Evolutionary conservation across 2,888 invertebrate species (phyloP).

Genomic region (Pseudococcus viburni): DNA sequence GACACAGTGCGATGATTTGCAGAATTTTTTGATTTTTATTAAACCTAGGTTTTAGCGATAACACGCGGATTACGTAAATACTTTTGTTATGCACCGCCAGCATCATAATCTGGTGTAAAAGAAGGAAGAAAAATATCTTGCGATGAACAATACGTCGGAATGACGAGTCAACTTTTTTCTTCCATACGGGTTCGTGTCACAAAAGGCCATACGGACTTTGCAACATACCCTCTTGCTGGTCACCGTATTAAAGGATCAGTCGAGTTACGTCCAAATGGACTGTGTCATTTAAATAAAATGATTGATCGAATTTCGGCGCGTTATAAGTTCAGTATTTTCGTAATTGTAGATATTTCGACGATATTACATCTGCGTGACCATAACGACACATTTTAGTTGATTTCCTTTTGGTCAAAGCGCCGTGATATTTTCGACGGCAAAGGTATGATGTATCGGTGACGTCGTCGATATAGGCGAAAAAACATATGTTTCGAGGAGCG

Average conservation of each 20-base stretch:
- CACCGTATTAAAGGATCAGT: conserved; percentile 26
- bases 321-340: background rate
- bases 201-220: conserved; percentile 48
- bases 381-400: background rate
- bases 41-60: conserved; percentile 43
- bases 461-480: conserved; percentile 2
- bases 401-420: background rate
- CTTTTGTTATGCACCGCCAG: conserved; percentile 41
- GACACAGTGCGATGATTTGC: conserved; percentile 45
- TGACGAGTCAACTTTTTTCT: conserved; percentile 65
- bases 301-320: conserved; percentile 23
- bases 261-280: conserved; percentile 30
- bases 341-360: background rate
- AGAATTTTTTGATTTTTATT: conserved; percentile 22
- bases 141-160: conserved; percentile 50
- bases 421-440: background rate
- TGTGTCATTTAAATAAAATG: conserved; percentile 43
- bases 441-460: conserved; percentile 38
- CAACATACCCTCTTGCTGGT: conserved; percentile 30
- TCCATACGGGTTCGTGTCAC: background rate
- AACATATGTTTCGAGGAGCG: background rate
- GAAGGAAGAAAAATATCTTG: conserved; percentile 48
- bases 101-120: conserved; percentile 18
- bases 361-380: conserved; percentile 45
- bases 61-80: conserved; percentile 56